These are phyloP conservation scores for Drosophila pseudoobscura DNA, from an alignment of 1,140 invertebrate species.

Conservation along the genomic window DNA sequence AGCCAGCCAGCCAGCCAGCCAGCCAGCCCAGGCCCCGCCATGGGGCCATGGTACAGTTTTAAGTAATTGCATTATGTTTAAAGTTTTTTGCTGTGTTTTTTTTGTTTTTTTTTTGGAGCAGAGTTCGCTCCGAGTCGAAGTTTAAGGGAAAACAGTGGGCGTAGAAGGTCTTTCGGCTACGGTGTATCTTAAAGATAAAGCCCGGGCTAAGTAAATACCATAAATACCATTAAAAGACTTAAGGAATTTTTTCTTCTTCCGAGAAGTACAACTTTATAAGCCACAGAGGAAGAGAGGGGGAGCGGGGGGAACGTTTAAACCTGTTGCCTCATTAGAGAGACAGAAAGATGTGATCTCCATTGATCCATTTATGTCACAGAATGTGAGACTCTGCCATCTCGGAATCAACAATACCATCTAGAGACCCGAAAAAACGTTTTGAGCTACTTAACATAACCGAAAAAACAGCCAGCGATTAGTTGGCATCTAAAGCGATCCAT, in stretches of 20 bases:
- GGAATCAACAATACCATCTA: constrained; percentile 2
- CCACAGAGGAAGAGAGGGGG: no score
- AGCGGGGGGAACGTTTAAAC: background rate
- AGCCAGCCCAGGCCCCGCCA: constrained; percentile 1
- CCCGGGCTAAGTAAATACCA: constrained; percentile 59
- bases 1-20: constrained; percentile 4
- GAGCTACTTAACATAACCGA: constrained; percentile 42
- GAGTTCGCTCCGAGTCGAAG: constrained; percentile 36
- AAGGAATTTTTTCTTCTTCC: background rate
- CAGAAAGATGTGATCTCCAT: constrained; percentile 7
- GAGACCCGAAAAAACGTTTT: constrained; percentile 15
- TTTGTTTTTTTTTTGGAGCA: constrained; percentile 47
- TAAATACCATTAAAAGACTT: constrained; percentile 1
- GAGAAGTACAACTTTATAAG: background rate
- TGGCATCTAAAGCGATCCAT: constrained; percentile 34
- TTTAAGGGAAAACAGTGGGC: constrained; percentile 61
- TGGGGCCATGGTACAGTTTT: constrained; percentile 73
- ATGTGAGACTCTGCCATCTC: constrained; percentile 26
- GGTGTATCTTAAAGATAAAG: constrained; percentile 30
- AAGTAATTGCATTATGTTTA: constrained; percentile 82
- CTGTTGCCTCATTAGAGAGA: constrained; percentile 33
- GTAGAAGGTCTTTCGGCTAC: constrained; percentile 40
- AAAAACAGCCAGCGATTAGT: constrained; percentile 35
- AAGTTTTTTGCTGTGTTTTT: constrained; percentile 30
- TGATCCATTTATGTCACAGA: constrained; percentile 44